Conservation (phyloP, 2,797 vertebrate species). For the Gobionotothen gibberifrons region DNA sequence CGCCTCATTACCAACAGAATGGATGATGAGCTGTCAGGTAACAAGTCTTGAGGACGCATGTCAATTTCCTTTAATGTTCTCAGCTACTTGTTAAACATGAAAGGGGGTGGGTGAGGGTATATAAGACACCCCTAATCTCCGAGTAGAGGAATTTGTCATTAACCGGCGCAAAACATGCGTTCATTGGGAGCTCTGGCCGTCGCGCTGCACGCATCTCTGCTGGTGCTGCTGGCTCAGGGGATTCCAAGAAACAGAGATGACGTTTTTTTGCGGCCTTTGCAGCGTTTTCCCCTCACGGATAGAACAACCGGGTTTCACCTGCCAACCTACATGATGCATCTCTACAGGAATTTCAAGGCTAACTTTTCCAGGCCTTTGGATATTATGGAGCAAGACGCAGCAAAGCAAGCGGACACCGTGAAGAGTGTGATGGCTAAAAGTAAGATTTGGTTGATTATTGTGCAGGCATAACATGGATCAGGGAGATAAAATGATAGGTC, state of each 20-base stretch:
- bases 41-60: constrained; percentile 81
- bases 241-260: constrained; percentile 43
- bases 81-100: constrained; percentile 85
- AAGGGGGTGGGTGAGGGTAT: constrained; percentile 77
- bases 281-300: constrained; percentile 40
- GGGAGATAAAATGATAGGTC: background rate
- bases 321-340: constrained; percentile 86
- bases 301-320: constrained; percentile 67
- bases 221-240: constrained; percentile 64
- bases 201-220: constrained; percentile 71
- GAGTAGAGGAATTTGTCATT: constrained; percentile 73
- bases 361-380: constrained; percentile 73
- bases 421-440: constrained; percentile 86
- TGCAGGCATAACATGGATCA: no score
- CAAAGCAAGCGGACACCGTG: constrained; percentile 83
- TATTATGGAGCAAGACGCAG: constrained; percentile 54
- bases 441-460: constrained; percentile 67
- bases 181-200: constrained; percentile 64
- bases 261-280: constrained; percentile 23
- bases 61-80: constrained; percentile 87
- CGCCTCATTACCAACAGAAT: constrained; percentile 85
- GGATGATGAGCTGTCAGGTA: constrained; percentile 86
- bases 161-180: constrained; percentile 73
- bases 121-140: constrained; percentile 77
- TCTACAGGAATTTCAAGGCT: constrained; percentile 82